These are phyloP conservation scores for Macrochelys suwanniensis DNA, from an alignment of 2,797 vertebrate species.

Conservation along the genomic window DNA sequence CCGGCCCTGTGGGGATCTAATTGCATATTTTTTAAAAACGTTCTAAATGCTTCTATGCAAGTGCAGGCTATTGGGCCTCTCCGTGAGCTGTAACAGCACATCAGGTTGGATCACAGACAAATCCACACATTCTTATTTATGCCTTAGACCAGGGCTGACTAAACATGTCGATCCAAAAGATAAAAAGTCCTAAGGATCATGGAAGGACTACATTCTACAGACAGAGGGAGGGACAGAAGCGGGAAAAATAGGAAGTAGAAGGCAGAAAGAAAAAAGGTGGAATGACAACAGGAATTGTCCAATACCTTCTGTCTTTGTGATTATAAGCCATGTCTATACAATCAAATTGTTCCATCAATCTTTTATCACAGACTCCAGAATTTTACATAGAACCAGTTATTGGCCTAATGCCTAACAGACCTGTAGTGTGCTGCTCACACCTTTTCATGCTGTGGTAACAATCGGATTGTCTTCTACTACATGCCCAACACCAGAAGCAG, in stretches of 20 bases:
- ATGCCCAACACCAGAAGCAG: neutral
- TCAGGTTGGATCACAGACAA: constrained; percentile 28
- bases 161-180: constrained; percentile 34
- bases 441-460: neutral
- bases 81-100: neutral
- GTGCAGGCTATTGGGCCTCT: neutral
- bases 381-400: neutral
- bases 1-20: neutral
- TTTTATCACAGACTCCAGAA: neutral
- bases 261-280: neutral
- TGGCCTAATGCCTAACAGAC: neutral
- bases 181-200: neutral
- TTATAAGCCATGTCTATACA: constrained; percentile 3
- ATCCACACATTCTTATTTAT: neutral
- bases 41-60: neutral
- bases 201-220: constrained; percentile 14
- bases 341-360: neutral
- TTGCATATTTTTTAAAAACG: neutral
- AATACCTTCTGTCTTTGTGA: neutral
- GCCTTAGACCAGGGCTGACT: constrained; percentile 10
- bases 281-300: neutral
- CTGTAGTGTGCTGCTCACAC: neutral
- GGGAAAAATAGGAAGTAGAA: neutral
- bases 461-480: neutral
- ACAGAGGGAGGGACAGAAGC: neutral